Evolutionary conservation across 1,140 invertebrate genomes (phyloP), one percentile per base, ranked within the genome.

Genomic region (Zeugodacus cucurbitae): DNA sequence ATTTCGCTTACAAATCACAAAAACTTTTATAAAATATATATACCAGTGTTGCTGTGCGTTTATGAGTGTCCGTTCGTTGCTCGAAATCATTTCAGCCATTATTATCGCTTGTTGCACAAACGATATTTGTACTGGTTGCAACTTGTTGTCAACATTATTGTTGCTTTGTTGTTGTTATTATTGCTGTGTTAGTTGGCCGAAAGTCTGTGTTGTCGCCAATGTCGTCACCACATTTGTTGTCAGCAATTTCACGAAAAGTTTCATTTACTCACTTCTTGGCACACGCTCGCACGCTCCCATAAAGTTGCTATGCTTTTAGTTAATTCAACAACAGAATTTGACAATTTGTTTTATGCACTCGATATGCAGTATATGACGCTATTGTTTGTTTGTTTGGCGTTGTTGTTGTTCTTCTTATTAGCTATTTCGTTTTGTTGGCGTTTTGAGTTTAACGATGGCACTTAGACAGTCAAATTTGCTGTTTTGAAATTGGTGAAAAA

Each of bases 81-180:
- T 41, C 20, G 7, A 37, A 14, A 3, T 74, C 17, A 74, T 37
- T 74, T 74, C 34, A 41, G 11, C 67, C 7, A 74, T 41, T 74
- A 74, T 74, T 74, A 74, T 34, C 32, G 67, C 67, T 74, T 74
- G 67, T 74, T 74, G 67, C 67, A 41, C 67, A 74, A 62, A 70
- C 67, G 67, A 74, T 74, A 74, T 41, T 74, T 41, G 34, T 37
- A 37, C 67, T 74, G 67, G 67, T 74, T 74, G 34, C 67, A 74
- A 74, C 67, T 74, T 74, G 67, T 74, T 74, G 67, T 74, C 37
- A 74, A 74, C 67, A 74, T 74, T 74, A 74, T 74, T 74, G 14
- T 74, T 74, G 67, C 67, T 6, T 67, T 67, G 67, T 37, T 37
- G 67, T 74, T 37, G 34, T 37, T 74, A 74, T 22, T 22, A 37